A percentile compares a stretch with the other conserved stretches of the same genome.
Evolutionary conservation across 2,797 vertebrate species (phyloP).

Genomic region (Hemibagrus guttatus): DNA sequence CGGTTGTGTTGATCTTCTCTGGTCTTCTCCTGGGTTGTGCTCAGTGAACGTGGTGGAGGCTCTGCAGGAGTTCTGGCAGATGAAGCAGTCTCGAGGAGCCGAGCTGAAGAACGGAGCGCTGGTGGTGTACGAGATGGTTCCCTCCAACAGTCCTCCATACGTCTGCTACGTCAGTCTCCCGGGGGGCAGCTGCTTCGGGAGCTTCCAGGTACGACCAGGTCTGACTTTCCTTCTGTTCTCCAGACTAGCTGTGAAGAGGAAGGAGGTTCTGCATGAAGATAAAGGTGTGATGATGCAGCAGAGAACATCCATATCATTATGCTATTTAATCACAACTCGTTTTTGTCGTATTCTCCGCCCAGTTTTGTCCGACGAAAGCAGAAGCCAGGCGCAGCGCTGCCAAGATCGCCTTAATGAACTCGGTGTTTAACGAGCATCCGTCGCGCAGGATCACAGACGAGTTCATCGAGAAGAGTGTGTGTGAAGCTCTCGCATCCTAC

Average conservation of each 20-base stretch:
- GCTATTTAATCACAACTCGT: not conserved
- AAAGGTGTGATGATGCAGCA: not conserved
- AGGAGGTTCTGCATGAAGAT: not conserved
- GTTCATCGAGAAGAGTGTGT: slow-evolving; percentile 97
- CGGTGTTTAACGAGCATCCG: slow-evolving; percentile 96
- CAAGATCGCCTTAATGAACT: slow-evolving; percentile 98
- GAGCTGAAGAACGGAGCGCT: slow-evolving; percentile 93
- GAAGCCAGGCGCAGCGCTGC: slow-evolving; percentile 92
- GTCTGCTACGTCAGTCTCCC: slow-evolving; percentile 96
- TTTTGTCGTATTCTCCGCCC: slow-evolving; percentile 35
- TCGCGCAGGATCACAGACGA: slow-evolving; percentile 94
- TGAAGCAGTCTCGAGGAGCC: slow-evolving; percentile 94
- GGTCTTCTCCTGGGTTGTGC: not conserved
- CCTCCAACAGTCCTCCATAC: slow-evolving; percentile 91
- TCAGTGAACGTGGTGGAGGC: slow-evolving; percentile 97
- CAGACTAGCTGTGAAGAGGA: not conserved
- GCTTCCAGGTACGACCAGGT: slow-evolving; percentile 83
- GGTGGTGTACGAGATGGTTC: slow-evolving; percentile 98
- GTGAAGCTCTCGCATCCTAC: slow-evolving; percentile 92
- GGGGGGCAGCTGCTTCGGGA: slow-evolving; percentile 96
- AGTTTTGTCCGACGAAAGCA: slow-evolving; percentile 96
- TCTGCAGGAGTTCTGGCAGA: slow-evolving; percentile 98
- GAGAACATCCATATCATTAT: not conserved
- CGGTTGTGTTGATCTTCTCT: not conserved
- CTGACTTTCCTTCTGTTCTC: not conserved